Conservation (phyloP, 2,113 vertebrate genomes). For the Eulemur macaco region DNA sequence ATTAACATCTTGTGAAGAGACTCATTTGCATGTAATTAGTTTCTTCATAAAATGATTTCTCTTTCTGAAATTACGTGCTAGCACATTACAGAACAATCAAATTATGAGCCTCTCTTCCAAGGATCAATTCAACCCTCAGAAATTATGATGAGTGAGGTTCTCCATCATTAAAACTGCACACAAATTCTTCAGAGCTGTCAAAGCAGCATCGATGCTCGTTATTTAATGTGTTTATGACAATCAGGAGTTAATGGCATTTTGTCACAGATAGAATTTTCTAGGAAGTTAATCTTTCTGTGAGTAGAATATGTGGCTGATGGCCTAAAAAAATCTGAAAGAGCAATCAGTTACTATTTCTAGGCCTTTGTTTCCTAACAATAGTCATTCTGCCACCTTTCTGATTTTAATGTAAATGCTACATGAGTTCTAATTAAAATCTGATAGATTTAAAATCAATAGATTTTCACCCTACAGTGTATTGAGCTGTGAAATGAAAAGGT, state of each 20-base stretch:
- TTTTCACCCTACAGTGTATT: constrained; percentile 22
- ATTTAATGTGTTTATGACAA: constrained; percentile 80
- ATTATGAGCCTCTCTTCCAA: constrained; percentile 76
- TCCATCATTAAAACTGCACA: constrained; percentile 78
- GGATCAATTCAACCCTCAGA: constrained; percentile 74
- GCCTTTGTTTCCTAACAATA: constrained; percentile 33
- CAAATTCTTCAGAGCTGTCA: constrained; percentile 79
- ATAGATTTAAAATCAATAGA: constrained; percentile 46
- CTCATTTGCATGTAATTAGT: constrained; percentile 82
- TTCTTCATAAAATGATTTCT: constrained; percentile 79
- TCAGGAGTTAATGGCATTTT: constrained; percentile 70
- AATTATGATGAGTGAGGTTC: constrained; percentile 77
- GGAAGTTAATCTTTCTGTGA: constrained; percentile 70
- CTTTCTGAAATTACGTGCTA: constrained; percentile 77
- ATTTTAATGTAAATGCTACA: neutral
- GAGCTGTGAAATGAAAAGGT: constrained; percentile 40
- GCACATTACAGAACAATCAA: constrained; percentile 82
- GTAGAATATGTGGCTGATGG: neutral
- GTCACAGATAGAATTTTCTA: constrained; percentile 64
- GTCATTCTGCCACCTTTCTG: neutral
- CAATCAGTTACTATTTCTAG: constrained; percentile 32
- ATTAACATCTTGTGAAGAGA: constrained; percentile 76
- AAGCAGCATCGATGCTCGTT: constrained; percentile 67
- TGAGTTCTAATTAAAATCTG: constrained; percentile 56
- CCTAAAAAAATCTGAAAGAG: constrained; percentile 53